Percentiles rank a stretch among this genome's conserved stretches.
Evolutionary conservation across 2,888 invertebrate species (phyloP).

Genomic region (Trichacis sp.): DNA sequence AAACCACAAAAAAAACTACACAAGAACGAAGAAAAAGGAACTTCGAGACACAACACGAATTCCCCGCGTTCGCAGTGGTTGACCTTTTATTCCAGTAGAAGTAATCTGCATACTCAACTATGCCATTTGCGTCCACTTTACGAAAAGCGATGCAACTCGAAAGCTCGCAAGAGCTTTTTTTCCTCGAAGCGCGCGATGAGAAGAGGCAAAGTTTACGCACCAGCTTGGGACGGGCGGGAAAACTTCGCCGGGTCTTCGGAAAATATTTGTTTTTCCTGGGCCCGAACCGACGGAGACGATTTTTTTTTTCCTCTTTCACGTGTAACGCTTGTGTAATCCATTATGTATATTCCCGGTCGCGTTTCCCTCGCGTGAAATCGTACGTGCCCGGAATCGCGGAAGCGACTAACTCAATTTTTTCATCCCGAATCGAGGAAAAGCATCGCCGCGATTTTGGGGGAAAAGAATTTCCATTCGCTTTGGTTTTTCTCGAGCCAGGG

Average conservation of each 20-base stretch:
- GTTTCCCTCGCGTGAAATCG: conserved; percentile 2
- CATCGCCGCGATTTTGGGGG: background rate
- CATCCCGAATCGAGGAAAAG: background rate
- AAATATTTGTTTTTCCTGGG: conserved; percentile 4
- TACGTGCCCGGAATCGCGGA: conserved; percentile 1
- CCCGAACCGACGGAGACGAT: background rate
- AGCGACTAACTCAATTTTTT: background rate
- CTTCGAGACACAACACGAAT: background rate
- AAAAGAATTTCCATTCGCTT: background rate
- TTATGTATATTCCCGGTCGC: conserved; percentile 1
- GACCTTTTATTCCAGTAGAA: conserved; percentile 13
- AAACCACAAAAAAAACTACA: background rate
- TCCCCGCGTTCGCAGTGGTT: conserved; percentile 2
- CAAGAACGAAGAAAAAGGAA: background rate
- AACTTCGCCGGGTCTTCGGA: conserved; percentile 1
- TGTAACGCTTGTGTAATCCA: background rate
- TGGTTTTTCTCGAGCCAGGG: conserved; percentile 17
- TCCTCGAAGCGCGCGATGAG: background rate
- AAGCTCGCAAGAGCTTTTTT: background rate
- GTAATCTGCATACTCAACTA: conserved; percentile 18
- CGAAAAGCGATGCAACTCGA: conserved; percentile 13
- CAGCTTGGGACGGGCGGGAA: background rate
- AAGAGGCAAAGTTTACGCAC: conserved; percentile 1
- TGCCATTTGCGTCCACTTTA: conserved; percentile 7
- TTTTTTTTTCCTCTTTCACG: background rate